phyloP scores from a whole-genome alignment of 2,113 vertebrate species.

The Oreochromis tanganicae region DNA sequence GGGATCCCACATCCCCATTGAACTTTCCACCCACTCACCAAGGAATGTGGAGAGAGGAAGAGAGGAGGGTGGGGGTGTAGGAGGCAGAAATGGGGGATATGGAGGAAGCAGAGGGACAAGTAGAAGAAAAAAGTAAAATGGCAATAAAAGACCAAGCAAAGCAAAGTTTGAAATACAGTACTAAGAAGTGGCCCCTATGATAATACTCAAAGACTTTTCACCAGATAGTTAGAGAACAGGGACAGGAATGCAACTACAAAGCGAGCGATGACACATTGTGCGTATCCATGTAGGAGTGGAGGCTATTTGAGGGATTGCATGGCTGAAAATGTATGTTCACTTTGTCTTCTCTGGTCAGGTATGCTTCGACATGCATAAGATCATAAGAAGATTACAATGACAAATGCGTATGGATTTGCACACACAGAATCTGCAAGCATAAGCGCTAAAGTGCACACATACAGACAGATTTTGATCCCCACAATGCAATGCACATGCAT shows the following conservation, averaged over 20 bases:
- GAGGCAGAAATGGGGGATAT: slow-evolving; percentile 24
- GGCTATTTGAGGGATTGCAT: neutral
- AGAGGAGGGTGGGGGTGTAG: slow-evolving; percentile 13
- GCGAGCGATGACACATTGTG: neutral
- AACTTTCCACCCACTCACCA: slow-evolving; percentile 74
- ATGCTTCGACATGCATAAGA: neutral
- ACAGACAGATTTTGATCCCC: neutral
- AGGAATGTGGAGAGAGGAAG: slow-evolving; percentile 64
- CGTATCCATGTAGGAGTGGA: neutral
- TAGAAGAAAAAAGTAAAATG: neutral
- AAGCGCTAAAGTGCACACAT: neutral
- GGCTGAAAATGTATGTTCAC: neutral
- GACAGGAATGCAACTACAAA: neutral
- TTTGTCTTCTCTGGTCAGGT: slow-evolving; percentile 19
- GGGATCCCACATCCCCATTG: slow-evolving; percentile 67
- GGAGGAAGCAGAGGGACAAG: neutral
- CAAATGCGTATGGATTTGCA: neutral
- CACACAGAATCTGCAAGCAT: neutral
- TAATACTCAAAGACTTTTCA: neutral
- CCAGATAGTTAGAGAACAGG: neutral
- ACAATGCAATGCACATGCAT: neutral
- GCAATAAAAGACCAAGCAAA: neutral
- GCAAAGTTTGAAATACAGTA: neutral
- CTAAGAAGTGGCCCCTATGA: neutral
- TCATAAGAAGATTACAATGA: neutral